Evolutionary conservation across 2,888 invertebrate species (phyloP), one percentile per base, ranked within the genome.

Genomic region (Diploptera punctata): DNA sequence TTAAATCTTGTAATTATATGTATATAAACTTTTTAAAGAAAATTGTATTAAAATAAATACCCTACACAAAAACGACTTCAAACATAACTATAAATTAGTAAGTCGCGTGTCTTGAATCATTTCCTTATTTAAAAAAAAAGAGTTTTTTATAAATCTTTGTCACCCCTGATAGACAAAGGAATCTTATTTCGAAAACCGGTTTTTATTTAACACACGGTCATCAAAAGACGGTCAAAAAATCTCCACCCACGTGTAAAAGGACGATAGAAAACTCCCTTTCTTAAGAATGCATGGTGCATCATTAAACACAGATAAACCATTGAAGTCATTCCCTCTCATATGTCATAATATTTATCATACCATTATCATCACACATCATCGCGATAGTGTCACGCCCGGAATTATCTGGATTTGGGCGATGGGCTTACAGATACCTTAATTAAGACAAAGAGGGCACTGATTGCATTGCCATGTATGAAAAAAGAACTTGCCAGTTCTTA

Each of bases 321-420:
- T 26, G 5, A 1, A 7, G 26, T 65, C 61, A 38, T 38, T 38
- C 21, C 19, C 0, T 3, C 16, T 1, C 38, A 38, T 19, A 16
- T 13, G 31, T 68, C 68, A 49, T 68, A 68, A 49, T 68, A 38
- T 68, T 68, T 68, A 54, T 54, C 33, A 52, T 38, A n/a, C n/a
- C 47, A 67, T 67, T 67, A 67, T 67, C 67, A 67, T 67, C 61
- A 61, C 33, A 1, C 21, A 61, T 61, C 61, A 61, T 21, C 21
- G 33, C 10, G 47, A 47, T 65, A 38, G 61, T 21, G 5, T 10
- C 18, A 61, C 61, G 61, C 61, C 61, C 61, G 9, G 31, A 60
- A 31, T 31, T 29, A 62, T 21, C 19, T 16, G 65, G 65, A 65
- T 24, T 61, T 38, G 38, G 61, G 26, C n/a, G 26, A 7, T 2